Evolutionary conservation across 1,140 invertebrate genomes (phyloP).

Genomic region (Drosophila miranda): DNA sequence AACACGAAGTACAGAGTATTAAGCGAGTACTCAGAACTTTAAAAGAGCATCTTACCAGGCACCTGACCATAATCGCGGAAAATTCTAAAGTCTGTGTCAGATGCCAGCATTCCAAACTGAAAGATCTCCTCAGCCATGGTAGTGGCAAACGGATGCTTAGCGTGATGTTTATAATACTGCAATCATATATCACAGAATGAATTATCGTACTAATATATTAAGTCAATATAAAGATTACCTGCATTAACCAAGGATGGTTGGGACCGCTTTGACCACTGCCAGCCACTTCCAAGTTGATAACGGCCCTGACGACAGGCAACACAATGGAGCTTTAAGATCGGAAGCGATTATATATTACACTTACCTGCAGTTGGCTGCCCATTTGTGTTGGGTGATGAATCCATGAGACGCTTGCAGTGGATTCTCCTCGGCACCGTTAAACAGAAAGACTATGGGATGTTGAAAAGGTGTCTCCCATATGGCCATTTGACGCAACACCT

Average conservation of each 20-base stretch:
- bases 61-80: conserved; percentile 88
- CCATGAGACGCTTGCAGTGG: conserved; percentile 87
- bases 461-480: conserved; percentile 40
- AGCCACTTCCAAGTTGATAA: conserved; percentile 97
- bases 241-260: conserved; percentile 91
- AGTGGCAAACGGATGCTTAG: conserved; percentile 91
- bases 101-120: conserved; percentile 91
- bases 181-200: conserved; percentile 83
- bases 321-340: conserved; percentile 84
- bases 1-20: not conserved
- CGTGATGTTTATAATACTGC: conserved; percentile 91
- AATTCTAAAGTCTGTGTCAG: conserved; percentile 94
- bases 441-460: conserved; percentile 88
- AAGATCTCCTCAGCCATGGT: conserved; percentile 92
- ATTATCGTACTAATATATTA: not conserved
- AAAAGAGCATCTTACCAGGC: conserved; percentile 64
- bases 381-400: conserved; percentile 90
- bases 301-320: conserved; percentile 84
- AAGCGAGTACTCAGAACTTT: too few relatives aligned
- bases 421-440: conserved; percentile 92
- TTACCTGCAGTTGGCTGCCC: conserved; percentile 85
- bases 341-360: not conserved
- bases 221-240: conserved; percentile 84
- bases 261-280: conserved; percentile 97
- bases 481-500: conserved; percentile 85